A percentile compares a stretch with the other conserved stretches of the same genome.
Conservation (phyloP, 2,113 vertebrate genomes). For the Ceuthmochares aereus region DNA sequence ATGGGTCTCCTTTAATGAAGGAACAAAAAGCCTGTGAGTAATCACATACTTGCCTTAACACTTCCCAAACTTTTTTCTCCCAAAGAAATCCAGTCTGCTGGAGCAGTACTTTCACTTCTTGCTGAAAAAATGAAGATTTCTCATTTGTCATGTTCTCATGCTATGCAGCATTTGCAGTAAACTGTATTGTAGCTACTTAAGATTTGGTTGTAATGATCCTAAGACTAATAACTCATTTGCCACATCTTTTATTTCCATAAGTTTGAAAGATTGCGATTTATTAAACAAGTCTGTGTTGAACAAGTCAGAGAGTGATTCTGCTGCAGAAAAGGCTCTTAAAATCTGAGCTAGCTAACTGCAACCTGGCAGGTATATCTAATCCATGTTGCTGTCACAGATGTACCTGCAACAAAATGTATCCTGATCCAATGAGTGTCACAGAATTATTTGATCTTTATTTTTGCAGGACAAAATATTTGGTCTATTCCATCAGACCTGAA, state of each 20-base stretch:
- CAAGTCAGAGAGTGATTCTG: neutral
- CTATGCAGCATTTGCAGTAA: neutral
- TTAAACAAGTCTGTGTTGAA: neutral
- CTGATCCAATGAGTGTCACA: neutral
- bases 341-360: neutral
- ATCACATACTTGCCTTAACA: neutral
- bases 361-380: neutral
- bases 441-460: neutral
- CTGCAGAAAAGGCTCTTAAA: neutral
- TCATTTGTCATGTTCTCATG: neutral
- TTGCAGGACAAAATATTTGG: neutral
- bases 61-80: accelerated
- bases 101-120: neutral
- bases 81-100: neutral
- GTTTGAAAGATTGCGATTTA: neutral
- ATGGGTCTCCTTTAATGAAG: neutral
- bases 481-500: neutral
- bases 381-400: neutral
- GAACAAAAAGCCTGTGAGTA: neutral
- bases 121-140: neutral
- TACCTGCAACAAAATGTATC: neutral
- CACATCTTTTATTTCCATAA: neutral
- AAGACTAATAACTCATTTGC: neutral
- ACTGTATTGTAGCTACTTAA: neutral
- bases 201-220: neutral